Conservation (phyloP, 2,113 vertebrate species). For the Petrocephalus microphthalmus region DNA sequence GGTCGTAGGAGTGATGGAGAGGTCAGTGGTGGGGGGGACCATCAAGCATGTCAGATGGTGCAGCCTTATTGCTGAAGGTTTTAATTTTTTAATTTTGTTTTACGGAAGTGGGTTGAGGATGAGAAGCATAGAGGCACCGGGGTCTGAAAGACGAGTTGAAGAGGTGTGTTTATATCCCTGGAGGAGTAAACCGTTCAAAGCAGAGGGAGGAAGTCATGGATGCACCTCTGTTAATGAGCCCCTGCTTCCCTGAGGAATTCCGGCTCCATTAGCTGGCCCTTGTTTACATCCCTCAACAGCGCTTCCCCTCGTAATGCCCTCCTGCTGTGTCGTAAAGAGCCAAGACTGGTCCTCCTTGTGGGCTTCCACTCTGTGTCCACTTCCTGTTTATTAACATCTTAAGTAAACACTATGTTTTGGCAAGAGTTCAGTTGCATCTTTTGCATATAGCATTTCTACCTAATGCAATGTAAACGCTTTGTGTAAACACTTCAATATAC, state of each 20-base stretch:
- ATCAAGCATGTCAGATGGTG: neutral
- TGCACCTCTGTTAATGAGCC: neutral
- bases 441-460: neutral
- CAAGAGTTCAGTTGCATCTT: neutral
- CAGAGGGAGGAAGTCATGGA: neutral
- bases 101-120: too few species aligned
- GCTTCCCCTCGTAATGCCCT: neutral
- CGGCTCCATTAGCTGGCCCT: neutral
- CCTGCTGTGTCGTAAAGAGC: neutral
- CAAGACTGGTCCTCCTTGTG: neutral
- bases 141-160: neutral
- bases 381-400: constrained; percentile 17
- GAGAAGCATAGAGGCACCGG: neutral
- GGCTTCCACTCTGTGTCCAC: neutral
- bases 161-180: neutral
- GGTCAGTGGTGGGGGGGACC: neutral
- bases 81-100: neutral
- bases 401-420: neutral
- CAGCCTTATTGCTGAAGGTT: neutral
- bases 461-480: neutral
- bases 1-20: neutral
- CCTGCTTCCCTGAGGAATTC: neutral
- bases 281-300: constrained; percentile 4
- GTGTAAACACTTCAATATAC: neutral
- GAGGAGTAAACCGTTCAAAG: neutral